Evolutionary conservation across 2,797 vertebrate genomes (phyloP), one percentile per base, ranked within the genome.

Genomic region (Sebastes nivosus): DNA sequence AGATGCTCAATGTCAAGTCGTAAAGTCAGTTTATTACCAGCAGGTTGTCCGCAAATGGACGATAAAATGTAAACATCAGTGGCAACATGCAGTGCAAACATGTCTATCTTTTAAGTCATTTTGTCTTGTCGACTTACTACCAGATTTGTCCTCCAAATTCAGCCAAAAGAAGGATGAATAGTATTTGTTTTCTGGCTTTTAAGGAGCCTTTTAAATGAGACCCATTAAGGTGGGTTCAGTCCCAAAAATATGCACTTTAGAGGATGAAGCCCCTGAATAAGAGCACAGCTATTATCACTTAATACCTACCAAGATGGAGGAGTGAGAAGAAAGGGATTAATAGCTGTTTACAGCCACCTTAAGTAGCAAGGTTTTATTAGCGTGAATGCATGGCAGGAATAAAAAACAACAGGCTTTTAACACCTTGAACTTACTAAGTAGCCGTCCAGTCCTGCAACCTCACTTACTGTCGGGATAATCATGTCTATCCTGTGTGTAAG

Each of bases 321-420:
- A 69, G 38, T 32, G 34, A 58, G 24, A 36, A 73, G 57, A 69
- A 66, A 70, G 13, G 60, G 68, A 87, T 75, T 58, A 84, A 57
- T 34, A 29, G 30, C 27, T 72, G 70, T 80, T 77, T 74, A 57
- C 55, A 22, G 22, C 22, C 67, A 30, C 36, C 16, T 58, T 67
- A 61, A 46, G 18, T 46, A 27, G 52, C 30, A 20, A 11, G 50
- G 50, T 46, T 34, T 67, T 13, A 67, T 22, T 22, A n/a, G 10
- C 5, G 18, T n/a, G 16, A 52, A 50, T 76, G 20, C 8, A 25
- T 34, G 18, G 32, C 8, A 3, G 3, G 57, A 68, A 66, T 67
- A 67, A 61, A 27, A 66, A 72, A 50, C 2, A 42, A 5, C 58
- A 67, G 32, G 66, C 52, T 58, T 80, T 67, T 61, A 77, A 73